A percentile compares a stretch with the other conserved stretches of the same genome.
Evolutionary conservation across 53 echinoderm and acorn worm species (phyloP).

Genomic region (Glandiceps talaboti): DNA sequence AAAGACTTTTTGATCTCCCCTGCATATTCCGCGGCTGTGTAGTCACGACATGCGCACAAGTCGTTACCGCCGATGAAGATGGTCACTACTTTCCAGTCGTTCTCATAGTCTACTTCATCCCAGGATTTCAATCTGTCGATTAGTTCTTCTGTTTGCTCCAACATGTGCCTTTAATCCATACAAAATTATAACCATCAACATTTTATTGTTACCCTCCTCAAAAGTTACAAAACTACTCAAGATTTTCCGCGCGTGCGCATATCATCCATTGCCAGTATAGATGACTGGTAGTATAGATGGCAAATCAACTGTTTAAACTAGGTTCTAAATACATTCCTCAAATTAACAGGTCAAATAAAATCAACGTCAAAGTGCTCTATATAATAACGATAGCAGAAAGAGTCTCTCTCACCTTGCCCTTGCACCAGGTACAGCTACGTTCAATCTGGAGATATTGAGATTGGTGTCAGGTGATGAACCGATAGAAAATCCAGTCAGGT

Average conservation of each 20-base stretch:
- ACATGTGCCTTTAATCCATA: constrained; percentile 24
- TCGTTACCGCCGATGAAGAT: constrained; percentile 78
- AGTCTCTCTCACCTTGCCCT: neutral
- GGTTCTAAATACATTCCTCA: no score
- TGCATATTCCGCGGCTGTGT: constrained; percentile 36
- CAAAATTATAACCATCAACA: no score
- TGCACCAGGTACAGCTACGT: neutral
- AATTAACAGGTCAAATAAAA: no score
- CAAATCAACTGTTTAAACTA: no score
- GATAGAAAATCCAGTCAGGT: neutral
- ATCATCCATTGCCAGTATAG: no score
- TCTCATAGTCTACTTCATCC: constrained; percentile 34
- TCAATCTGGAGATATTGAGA: neutral
- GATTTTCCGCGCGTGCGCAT: no score
- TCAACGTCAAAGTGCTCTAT: no score
- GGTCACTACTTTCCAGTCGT: constrained; percentile 65
- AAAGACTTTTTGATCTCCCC: constrained; percentile 17
- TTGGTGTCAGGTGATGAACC: neutral
- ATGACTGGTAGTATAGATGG: no score
- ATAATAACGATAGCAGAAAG: no score
- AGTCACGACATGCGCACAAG: constrained; percentile 46
- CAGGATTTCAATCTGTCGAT: constrained; percentile 24
- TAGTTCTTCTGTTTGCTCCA: constrained; percentile 35
- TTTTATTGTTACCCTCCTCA: no score
- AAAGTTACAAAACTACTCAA: no score